Base-by-base conservation (phyloP, 2,113 vertebrate genomes). In the Antidorcas marsupialis region DNA sequence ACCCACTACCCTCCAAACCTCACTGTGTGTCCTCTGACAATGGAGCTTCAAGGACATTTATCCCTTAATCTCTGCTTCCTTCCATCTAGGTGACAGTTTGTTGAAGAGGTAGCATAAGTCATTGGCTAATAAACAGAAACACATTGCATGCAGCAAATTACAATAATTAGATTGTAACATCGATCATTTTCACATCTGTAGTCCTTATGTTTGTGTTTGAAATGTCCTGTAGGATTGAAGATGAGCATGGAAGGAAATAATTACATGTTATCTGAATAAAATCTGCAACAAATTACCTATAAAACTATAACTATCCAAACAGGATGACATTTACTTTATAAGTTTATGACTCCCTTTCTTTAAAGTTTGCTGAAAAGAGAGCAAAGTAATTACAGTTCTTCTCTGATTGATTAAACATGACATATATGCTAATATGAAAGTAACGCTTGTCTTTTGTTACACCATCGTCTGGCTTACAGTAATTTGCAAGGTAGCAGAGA, bases 251-350 rank as follows among this genome's bases (percentile, higher is more conserved):
- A 99, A 99, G 99, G 99, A 99, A 99, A 99, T 99, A 99, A 99
- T 99, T 98, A 99, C 98, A 98, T 99, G 98, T 98, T 98, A 99
- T 99, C 98, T 99, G 98, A 98, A 99, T 98, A 99, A 99, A 99
- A 99, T 99, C 99, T 99, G 99, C 98, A 99, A 99, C 98, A 99
- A 99, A 99, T 99, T 99, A 99, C 98, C 97, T 98, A 97, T 98
- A 98, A 99, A 99, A 99, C 98, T 99, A 98, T 99, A 99, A 99
- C 99, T 99, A 99, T 99, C 99, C 99, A 99, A 99, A 99, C 98
- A 99, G 98, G 98, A 99, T 98, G 99, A 98, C 99, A 98, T 98
- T 98, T 98, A 98, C 98, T 97, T 99, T 98, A 98, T 93, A 98
- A 99, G 99, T 99, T 99, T 99, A 99, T 92, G 98, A 99, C 99